Evolutionary conservation across 1,140 invertebrate genomes (phyloP).

Genomic region (Trichoplusia ni): DNA sequence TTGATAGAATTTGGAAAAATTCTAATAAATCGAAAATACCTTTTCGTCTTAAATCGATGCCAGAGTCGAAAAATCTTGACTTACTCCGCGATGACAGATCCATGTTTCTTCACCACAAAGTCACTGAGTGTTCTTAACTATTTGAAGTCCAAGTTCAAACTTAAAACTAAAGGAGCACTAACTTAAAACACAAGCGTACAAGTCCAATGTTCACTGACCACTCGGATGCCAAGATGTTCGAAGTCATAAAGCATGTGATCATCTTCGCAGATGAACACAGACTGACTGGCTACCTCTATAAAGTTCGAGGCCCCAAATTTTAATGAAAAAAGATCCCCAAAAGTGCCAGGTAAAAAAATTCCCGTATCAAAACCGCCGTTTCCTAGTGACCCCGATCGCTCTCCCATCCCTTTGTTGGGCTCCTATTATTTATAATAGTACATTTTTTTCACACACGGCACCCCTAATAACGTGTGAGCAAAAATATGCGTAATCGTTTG

Average conservation of each 20-base stretch:
- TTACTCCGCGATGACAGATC: slow-evolving; percentile 79
- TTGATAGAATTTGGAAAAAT: slow-evolving; percentile 17
- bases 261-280: slow-evolving; percentile 79
- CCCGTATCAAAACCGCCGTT: slow-evolving; percentile 79
- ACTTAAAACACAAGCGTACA: slow-evolving; percentile 39
- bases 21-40: slow-evolving; percentile 49
- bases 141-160: slow-evolving; percentile 14
- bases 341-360: slow-evolving; percentile 74
- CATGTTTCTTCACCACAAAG: slow-evolving; percentile 59
- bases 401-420: slow-evolving; percentile 76
- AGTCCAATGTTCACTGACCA: slow-evolving; percentile 68
- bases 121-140: slow-evolving; percentile 18
- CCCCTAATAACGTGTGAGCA: slow-evolving; percentile 77
- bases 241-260: slow-evolving; percentile 76
- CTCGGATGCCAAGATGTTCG: slow-evolving; percentile 44
- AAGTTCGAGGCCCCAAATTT: slow-evolving; percentile 62
- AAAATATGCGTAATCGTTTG: slow-evolving; percentile 78
- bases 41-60: slow-evolving; percentile 77
- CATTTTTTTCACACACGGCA: slow-evolving; percentile 79
- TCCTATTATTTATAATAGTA: slow-evolving; percentile 80
- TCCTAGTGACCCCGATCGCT: slow-evolving; percentile 80
- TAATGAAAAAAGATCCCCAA: slow-evolving; percentile 72
- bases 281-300: slow-evolving; percentile 75
- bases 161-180: slow-evolving; percentile 28
- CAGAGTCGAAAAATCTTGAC: slow-evolving; percentile 81